Percentiles rank a stretch among this genome's conserved stretches.
Evolutionary conservation across 2,888 invertebrate genomes (phyloP).

Genomic region (Suillia variegata): DNA sequence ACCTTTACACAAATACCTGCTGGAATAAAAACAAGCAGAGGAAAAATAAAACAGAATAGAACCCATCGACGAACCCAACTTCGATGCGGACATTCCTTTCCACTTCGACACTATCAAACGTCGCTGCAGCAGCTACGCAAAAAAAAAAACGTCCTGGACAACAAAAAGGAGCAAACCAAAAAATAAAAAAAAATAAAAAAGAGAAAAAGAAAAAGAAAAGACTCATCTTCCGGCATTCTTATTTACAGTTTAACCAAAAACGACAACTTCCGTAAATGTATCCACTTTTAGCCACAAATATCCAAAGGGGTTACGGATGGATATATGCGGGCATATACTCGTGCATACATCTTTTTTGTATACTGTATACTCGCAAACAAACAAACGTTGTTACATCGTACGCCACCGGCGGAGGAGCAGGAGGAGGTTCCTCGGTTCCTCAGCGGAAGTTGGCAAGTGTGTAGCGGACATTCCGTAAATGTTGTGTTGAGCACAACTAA

Average conservation of each 20-base stretch:
- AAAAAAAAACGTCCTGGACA: background rate
- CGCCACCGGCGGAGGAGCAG: background rate
- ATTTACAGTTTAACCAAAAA: constrained; percentile 17
- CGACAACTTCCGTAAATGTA: constrained; percentile 11
- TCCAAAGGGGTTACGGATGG: background rate
- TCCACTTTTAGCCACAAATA: background rate
- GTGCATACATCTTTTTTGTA: too few relatives aligned
- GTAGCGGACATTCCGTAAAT: constrained; percentile 3
- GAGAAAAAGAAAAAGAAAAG: background rate
- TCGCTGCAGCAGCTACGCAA: background rate
- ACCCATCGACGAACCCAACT: too few relatives aligned
- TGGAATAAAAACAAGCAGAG: background rate
- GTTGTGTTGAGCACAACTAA: background rate
- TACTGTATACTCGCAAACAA: too few relatives aligned
- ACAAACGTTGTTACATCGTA: background rate
- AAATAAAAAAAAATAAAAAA: too few relatives aligned
- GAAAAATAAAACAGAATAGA: background rate
- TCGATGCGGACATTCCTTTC: background rate
- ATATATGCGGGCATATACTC: background rate
- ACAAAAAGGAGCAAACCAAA: too few relatives aligned
- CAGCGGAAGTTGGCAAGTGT: background rate
- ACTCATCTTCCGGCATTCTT: constrained; percentile 15
- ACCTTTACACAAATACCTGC: background rate
- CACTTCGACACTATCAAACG: background rate
- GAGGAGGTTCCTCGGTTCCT: background rate